Evolutionary conservation across 92 coral and sea anemone genomes (phyloP), one percentile per base, ranked within the genome.

Genomic region (Meandrina meandrites): DNA sequence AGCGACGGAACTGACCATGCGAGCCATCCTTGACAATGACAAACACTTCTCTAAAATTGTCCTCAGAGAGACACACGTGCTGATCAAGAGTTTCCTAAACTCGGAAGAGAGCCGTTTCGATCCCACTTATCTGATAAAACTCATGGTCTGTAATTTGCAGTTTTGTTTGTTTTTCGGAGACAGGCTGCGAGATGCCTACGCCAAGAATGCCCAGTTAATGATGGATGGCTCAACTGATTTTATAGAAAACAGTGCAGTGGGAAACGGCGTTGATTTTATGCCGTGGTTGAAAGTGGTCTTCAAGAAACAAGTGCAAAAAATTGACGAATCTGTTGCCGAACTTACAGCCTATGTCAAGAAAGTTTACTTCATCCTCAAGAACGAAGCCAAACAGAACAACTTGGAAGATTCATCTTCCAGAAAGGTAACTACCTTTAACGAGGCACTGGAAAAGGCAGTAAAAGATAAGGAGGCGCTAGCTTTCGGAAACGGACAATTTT

Each of bases 201-300:
- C 80, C 81, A 90, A 94, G 79, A 93, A 97, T 79, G 93, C 93
- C 21, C 88, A 91, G 68, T 86, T 92, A 30, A 81, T 97, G 89
- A 93, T 95, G 94, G 88, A 93, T 51, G 89, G 90, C 69, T 95
- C 99, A 13, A 93, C 93, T 22, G 99, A 92, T 64, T 97, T 92
- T 57, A 91, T 95, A 40, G 98, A 97, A 68, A 92, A 79, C 89
- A 95, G 96, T 72, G 96, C 94, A 13, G 96, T 94, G 22, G 94
- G 96, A 19, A 97, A 95, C 80, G 85, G 92, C 51, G 98, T 93
- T 35, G 99, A 97, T 80, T 95, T 97, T 82, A 90, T 97, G 95
- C 99, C 99, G 10, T 97, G 99, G 99, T 88, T 95, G 81, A 92
- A 93, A 54, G 88, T 89, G 36, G 90, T 95, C 24, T 93, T 95